Conservation (phyloP, 2,113 vertebrate species). For the Ptyas mucosa region DNA sequence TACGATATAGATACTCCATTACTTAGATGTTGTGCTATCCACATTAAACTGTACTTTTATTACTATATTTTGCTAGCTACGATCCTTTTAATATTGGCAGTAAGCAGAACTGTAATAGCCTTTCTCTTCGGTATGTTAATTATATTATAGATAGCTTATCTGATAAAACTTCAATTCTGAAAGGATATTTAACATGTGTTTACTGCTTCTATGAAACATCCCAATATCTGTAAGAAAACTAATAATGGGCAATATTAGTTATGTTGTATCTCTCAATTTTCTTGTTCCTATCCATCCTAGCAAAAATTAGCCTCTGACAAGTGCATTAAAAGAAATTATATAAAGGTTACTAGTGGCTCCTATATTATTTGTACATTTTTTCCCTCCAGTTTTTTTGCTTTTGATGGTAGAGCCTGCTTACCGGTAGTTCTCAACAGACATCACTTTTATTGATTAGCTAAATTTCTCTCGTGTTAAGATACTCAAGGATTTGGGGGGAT, state of each 20-base stretch:
- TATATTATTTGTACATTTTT: background rate
- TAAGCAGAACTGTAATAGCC: background rate
- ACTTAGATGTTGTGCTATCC: background rate
- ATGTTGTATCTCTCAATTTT: background rate
- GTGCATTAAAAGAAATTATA: background rate
- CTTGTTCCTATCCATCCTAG: background rate
- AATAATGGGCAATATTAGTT: background rate
- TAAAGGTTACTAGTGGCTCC: background rate
- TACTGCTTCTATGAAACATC: background rate
- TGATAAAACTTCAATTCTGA: background rate
- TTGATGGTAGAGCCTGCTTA: background rate
- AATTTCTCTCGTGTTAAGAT: background rate
- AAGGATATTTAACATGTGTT: background rate
- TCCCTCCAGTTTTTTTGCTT: background rate
- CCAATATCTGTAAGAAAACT: too few relatives aligned
- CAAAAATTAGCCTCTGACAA: background rate
- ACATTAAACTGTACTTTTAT: background rate
- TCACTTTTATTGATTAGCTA: background rate
- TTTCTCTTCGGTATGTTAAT: background rate
- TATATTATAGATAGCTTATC: rapidly evolving
- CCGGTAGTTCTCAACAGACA: background rate
- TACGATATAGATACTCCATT: background rate
- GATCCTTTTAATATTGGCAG: background rate
- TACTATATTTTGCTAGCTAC: background rate
- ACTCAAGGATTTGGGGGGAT: background rate